Conservation (phyloP, 2,797 vertebrate genomes). For the Podarcis lilfordi region DNA sequence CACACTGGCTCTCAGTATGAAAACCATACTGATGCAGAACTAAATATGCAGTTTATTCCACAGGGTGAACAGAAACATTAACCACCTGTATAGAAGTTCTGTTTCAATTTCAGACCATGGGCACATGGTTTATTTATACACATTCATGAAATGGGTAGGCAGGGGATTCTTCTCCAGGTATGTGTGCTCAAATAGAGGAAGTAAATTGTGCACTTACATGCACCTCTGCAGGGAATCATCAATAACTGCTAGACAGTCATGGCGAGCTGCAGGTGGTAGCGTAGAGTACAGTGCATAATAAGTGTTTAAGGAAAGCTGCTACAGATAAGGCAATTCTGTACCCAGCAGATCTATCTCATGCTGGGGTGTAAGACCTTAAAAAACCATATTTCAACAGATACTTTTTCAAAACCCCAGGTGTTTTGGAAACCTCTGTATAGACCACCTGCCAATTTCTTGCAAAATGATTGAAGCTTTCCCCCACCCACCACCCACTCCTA, state of each 20-base stretch:
- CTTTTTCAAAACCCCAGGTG: slow-evolving; percentile 30
- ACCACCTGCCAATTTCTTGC: neutral
- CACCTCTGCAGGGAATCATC: slow-evolving; percentile 1
- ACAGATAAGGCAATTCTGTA: slow-evolving; percentile 19
- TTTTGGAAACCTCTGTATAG: slow-evolving; percentile 30
- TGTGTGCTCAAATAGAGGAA: neutral
- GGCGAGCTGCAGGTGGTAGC: slow-evolving; percentile 4
- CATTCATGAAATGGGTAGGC: neutral
- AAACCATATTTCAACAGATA: neutral
- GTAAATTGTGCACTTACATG: neutral
- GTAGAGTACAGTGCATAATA: slow-evolving; percentile 23
- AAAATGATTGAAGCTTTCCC: neutral
- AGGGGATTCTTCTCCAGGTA: neutral
- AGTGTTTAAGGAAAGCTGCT: slow-evolving; percentile 46
- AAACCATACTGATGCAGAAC: neutral
- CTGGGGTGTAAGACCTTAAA: neutral
- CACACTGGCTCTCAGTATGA: too few species aligned
- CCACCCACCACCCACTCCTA: neutral
- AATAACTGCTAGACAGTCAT: slow-evolving; percentile 18
- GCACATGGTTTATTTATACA: neutral
- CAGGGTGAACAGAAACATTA: neutral
- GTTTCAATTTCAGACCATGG: neutral
- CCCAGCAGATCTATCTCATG: neutral
- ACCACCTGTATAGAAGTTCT: neutral
- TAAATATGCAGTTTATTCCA: neutral